Evolutionary conservation across 2,797 vertebrate genomes (phyloP), one percentile per base, ranked within the genome.

Genomic region (Antennarius maculatus): DNA sequence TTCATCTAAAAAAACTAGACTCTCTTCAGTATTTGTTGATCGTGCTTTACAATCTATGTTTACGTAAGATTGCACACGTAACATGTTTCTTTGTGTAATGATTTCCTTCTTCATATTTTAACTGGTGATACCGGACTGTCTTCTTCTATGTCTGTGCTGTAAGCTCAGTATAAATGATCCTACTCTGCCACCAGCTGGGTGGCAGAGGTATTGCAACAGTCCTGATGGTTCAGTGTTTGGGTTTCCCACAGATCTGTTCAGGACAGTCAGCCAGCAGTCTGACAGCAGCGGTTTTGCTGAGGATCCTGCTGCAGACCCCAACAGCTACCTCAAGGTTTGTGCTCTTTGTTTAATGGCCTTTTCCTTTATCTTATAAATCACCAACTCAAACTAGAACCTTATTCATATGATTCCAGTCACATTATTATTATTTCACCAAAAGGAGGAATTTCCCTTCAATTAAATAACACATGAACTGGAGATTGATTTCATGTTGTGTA

Each of bases 261-360:
- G 97, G 77, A 96, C 95, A 1, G 89, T 89, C 0, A 99, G 97
- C 85, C 97, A 97, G 80, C 97, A 99, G 82, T 99, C 97, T 1
- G 97, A 99, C 90, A 99, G 97, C 91, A 99, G 97, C 14, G 97
- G 97, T 14, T 99, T 98, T 51, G 97, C 95, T 50, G 97, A 99
- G 82, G 97, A 99, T 66, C 93, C 95, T 2, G 94, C 95, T 0
- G 86, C 93, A 1, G 96, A 98, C 51, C 90, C 92, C 0, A 89
- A 90, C 77, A 95, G 62, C 89, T 92, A 93, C 71, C 91, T 96
- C 50, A 97, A 96, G 95, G 88, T 68, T 29, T 72, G 28, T 52
- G 49, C 61, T 37, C 28, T 57, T 42, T 43, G 5, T 18, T 56
- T 1, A 0, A 27, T 2, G 13, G 39, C 23, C 55, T 6, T 13